A percentile compares a stretch with the other conserved stretches of the same genome.
Conservation (phyloP, 2,113 vertebrate species). For the Myrmecophaga tridactyla region DNA sequence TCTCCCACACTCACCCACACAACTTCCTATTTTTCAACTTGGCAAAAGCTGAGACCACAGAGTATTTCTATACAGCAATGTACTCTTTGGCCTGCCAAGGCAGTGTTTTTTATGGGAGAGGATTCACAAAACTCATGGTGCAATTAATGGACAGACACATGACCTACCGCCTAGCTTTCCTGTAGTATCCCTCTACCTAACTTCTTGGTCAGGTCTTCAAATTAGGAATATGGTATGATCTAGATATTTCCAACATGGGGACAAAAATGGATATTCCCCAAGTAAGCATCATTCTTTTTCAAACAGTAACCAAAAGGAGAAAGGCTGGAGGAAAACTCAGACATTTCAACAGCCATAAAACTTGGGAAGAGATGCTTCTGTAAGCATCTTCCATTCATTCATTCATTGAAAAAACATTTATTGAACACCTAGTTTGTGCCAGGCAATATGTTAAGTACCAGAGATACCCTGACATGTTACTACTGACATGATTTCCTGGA, state of each 20-base stretch:
- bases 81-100: constrained; percentile 33
- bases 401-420: background rate
- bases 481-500: background rate
- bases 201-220: background rate
- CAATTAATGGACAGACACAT: background rate
- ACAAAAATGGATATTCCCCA: background rate
- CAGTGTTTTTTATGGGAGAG: background rate
- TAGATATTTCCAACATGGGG: background rate
- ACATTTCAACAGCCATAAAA: background rate
- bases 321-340: background rate
- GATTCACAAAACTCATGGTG: background rate
- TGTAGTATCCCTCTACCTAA: background rate
- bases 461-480: background rate
- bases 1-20: constrained; percentile 60
- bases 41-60: constrained; percentile 47
- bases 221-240: background rate
- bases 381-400: background rate
- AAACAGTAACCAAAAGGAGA: background rate
- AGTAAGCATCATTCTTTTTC: background rate
- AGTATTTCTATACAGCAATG: constrained; percentile 50
- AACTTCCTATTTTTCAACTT: constrained; percentile 68
- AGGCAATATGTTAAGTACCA: background rate
- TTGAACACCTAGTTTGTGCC: background rate
- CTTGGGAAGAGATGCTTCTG: too few relatives aligned
- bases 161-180: background rate